Evolutionary conservation across 2,113 vertebrate species (phyloP).

Genomic region (Neolamprologus caudopunctatus): DNA sequence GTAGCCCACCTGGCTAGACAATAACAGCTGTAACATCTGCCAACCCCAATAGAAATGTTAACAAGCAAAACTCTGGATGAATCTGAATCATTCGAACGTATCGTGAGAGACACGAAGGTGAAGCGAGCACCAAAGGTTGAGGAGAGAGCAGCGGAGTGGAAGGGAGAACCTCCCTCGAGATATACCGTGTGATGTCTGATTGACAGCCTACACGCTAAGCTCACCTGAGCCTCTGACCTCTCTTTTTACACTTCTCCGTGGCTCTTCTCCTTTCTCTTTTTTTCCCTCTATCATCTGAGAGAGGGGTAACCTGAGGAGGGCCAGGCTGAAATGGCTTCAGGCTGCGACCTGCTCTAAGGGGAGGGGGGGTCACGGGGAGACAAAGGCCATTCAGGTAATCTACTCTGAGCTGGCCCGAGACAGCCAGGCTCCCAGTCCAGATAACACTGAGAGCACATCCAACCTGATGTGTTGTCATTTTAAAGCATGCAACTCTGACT

Average conservation of each 20-base stretch:
- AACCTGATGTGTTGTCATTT: neutral
- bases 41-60: neutral
- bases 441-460: constrained; percentile 38
- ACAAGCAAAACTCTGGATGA: neutral
- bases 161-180: constrained; percentile 40
- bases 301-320: constrained; percentile 62
- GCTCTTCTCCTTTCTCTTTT: constrained; percentile 15
- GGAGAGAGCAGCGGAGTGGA: neutral
- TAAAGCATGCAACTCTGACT: neutral
- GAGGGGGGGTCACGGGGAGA: constrained; percentile 40
- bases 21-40: neutral
- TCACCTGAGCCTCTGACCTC: constrained; percentile 66
- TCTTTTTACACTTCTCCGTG: constrained; percentile 34
- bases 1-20: neutral
- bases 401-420: constrained; percentile 42
- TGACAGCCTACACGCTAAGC: constrained; percentile 64
- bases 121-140: neutral
- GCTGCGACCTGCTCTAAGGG: constrained; percentile 56
- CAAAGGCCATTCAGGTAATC: constrained; percentile 75
- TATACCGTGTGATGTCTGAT: constrained; percentile 44
- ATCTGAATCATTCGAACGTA: neutral
- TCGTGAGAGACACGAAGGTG: constrained; percentile 25
- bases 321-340: constrained; percentile 63
- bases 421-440: constrained; percentile 56
- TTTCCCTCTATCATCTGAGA: neutral